Base-by-base conservation (phyloP, 2,797 vertebrate genomes). In the Cossypha heuglini region DNA sequence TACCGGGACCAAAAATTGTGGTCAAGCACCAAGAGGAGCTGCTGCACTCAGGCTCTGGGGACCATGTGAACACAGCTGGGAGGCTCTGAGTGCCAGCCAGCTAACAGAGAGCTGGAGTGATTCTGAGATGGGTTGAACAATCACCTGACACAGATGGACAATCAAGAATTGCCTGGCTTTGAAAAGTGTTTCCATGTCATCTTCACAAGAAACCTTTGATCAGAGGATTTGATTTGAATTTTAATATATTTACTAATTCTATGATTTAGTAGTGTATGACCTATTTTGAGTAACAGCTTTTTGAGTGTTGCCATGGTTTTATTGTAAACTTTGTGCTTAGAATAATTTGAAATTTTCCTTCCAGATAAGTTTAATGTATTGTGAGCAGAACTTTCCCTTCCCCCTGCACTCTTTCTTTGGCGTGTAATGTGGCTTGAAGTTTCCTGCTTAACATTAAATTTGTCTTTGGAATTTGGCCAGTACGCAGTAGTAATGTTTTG, bases 391-490 rank as follows among this genome's bases (percentile, higher is more conserved):
- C 67, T 88, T 95, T 95, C 88, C 91, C 68, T 83, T 80, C 52
- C 75, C 62, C 29, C 59, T 71, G 29, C 52, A 11, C 35, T 84
- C 35, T 49, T 87, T 52, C 35, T 91, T 88, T 90, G 52, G 22
- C 37, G 9, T 67, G 67, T 59, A 76, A 69, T n/a, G 78, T 67
- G 55, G 28, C 75, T 96, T 94, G 87, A 95, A 95, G 88, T 94
- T 96, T 20, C 5, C 71, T 90, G 78, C 96, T 86, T 82, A 90
- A 79, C 79, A 77, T 84, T 88, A 86, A 91, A 95, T 93, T 93
- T 96, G 45, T 71, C 61, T 83, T 90, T 96, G 97, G 96, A 98
- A 81, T 90, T 15, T 54, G 86, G 79, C 97, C 97, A 97, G 91
- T 3, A 1, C 29, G 40, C 84, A 76, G 93, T 63, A 61, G 77